These are phyloP conservation scores for Halcyon badia DNA, from an alignment of 2,797 vertebrate species.

Conservation along the genomic window DNA sequence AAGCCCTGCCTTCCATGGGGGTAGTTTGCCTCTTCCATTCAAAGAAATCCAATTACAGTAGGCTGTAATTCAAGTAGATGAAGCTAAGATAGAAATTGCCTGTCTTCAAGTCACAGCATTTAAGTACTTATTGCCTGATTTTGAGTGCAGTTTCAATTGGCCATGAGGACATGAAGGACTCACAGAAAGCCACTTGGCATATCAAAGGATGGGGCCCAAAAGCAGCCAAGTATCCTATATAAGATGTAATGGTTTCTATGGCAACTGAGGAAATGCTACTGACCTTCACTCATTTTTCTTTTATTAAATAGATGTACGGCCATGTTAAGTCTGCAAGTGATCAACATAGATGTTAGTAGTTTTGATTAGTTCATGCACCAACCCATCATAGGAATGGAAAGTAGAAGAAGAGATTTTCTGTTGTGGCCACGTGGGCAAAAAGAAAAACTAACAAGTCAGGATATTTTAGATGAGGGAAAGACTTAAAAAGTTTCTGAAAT, in stretches of 20 bases:
- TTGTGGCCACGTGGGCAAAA: background rate
- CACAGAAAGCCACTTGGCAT: background rate
- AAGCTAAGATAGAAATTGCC: background rate
- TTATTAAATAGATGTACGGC: background rate
- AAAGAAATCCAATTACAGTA: background rate
- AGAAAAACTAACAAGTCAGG: slow-evolving; percentile 47
- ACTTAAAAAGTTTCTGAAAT: slow-evolving; percentile 58
- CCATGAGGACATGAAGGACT: background rate
- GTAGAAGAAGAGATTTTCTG: slow-evolving; percentile 28
- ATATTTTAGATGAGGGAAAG: slow-evolving; percentile 54
- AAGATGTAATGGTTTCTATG: background rate
- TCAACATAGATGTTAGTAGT: background rate
- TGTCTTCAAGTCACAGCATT: background rate
- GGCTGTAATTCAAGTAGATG: background rate
- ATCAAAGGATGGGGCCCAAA: background rate
- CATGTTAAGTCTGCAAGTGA: background rate
- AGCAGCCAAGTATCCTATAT: background rate
- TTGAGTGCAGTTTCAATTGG: background rate
- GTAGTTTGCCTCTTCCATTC: background rate
- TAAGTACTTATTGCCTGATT: background rate
- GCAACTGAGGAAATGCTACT: background rate
- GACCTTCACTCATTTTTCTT: slow-evolving; percentile 1
- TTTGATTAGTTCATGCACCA: slow-evolving; percentile 16
- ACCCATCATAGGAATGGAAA: slow-evolving; percentile 32
- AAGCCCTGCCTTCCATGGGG: background rate